Base-by-base conservation (phyloP, 2,113 vertebrate genomes). In the Platycercus adscitus region DNA sequence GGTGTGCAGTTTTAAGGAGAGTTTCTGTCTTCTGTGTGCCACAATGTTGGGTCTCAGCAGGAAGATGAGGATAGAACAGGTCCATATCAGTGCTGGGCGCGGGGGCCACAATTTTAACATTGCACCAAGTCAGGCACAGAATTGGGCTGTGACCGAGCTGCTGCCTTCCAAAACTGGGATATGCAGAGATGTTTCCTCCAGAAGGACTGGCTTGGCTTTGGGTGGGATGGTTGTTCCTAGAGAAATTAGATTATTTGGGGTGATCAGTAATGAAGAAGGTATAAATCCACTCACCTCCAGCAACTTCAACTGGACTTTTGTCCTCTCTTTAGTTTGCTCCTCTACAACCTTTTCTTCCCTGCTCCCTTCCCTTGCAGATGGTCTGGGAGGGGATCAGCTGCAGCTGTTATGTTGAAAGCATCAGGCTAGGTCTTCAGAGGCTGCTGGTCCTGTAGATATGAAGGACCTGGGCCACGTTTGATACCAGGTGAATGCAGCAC, bases 381-480 rank as follows among this genome's bases (percentile, higher is more conserved):
- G 95, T 56, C 52, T 77, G 92, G 88, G 97, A 96, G 66, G 73
- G 86, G 79, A 95, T 93, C 95, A 86, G 87, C 86, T 33, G 0
- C 4, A 6, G 79, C 93, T 18, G 1, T 93, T 88, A 28, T 84
- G 93, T 97, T 96, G 93, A 94, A 87, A 77, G 86, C 96, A 95
- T 84, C 96, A 91, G 79, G 82, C 8, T 3, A 66, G 80, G 80
- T 91, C 95, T 96, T 94, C 73, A 80, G 95, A 95, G 94, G 95
- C 96, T 95, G 94, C 79, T 63, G 52, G 89, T 97, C 64, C 92
- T 78, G 78, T 75, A 96, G 86, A 84, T 90, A 47, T 72, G 94
- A 96, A 97, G 95, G 95, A 92, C 96, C 87, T 49, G 81, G 94
- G 86, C 97, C 97, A 91, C 60, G 0, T 96, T 96, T 96, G 97